Conservation (phyloP, 2,888 invertebrate species). For the Steromphala cineraria region DNA sequence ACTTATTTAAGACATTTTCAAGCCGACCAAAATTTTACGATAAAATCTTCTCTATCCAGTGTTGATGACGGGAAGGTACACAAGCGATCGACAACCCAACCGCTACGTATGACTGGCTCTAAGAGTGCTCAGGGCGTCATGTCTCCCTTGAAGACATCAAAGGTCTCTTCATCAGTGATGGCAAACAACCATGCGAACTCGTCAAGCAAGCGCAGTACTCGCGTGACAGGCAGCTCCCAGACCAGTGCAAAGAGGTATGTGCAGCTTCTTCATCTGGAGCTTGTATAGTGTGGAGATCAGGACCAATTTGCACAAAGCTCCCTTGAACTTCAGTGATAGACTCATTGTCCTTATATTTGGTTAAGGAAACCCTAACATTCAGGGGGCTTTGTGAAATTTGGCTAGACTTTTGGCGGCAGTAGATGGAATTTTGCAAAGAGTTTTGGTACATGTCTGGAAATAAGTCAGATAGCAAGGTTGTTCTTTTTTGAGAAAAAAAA, state of each 20-base stretch:
- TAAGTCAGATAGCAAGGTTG: too few species aligned
- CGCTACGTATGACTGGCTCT: conserved; percentile 56
- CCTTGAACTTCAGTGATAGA: too few species aligned
- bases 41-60: conserved; percentile 41
- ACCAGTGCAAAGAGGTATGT: conserved; percentile 67
- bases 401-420: too few species aligned
- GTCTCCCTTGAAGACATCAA: conserved; percentile 70
- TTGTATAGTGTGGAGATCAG: neutral
- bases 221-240: conserved; percentile 54
- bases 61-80: conserved; percentile 67
- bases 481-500: too few species aligned
- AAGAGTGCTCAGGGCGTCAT: conserved; percentile 69
- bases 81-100: conserved; percentile 68
- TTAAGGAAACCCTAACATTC: too few species aligned
- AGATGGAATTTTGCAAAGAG: too few species aligned
- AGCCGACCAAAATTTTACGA: neutral
- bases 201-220: conserved; percentile 57
- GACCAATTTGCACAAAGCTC: neutral
- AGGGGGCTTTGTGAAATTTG: too few species aligned
- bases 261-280: neutral
- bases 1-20: neutral
- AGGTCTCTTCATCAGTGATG: conserved; percentile 58
- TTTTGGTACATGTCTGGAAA: too few species aligned
- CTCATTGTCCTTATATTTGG: too few species aligned
- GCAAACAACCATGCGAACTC: conserved; percentile 57